Base-by-base conservation (phyloP, 2,888 invertebrate species). In the Heliconius aoede region DNA sequence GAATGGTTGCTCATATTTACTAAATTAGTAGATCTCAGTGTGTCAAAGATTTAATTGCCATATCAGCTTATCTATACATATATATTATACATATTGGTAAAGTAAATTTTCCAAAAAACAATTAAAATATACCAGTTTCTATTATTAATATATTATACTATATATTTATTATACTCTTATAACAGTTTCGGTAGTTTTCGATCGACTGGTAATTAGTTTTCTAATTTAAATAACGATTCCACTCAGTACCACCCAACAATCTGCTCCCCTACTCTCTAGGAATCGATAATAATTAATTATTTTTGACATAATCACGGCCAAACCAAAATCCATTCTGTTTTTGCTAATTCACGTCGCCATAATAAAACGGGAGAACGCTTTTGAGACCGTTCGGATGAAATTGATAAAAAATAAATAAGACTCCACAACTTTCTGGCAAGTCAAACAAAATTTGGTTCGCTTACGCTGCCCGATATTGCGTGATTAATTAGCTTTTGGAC, bases 261-360 rank as follows among this genome's bases (percentile, higher is more conserved):
- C 90, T 89, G 83, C 89, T 87, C 92, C 92, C 91, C 90, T 88
- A 88, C 87, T 85, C 88, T 87, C 86, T 84, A 83, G 85, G 89
- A 95, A 95, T 95, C 95, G 95, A 95, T 95, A 95, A 95, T 95
- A 96, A 96, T 96, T 96, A 96, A 96, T 96, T 95, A 96, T 95
- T 95, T 96, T 96, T 95, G 95, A 95, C 95, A 95, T 95, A 95
- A 95, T 95, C 95, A 95, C 95, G 89, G 91, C 95, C 92, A 88
- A 94, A 95, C 95, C 92, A 88, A 94, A 95, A 94, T 95, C 95
- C 95, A 95, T 95, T 95, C 95, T 95, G 95, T 95, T 95, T 94
- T 95, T 95, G 95, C 95, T 95, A 95, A 95, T 95, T 95, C 96
- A 95, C 94, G 95, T 95, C 94, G 94, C 95, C 93, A 95, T 94